Base-by-base conservation (phyloP, 2,888 invertebrate genomes). In the Eudemis profundana region DNA sequence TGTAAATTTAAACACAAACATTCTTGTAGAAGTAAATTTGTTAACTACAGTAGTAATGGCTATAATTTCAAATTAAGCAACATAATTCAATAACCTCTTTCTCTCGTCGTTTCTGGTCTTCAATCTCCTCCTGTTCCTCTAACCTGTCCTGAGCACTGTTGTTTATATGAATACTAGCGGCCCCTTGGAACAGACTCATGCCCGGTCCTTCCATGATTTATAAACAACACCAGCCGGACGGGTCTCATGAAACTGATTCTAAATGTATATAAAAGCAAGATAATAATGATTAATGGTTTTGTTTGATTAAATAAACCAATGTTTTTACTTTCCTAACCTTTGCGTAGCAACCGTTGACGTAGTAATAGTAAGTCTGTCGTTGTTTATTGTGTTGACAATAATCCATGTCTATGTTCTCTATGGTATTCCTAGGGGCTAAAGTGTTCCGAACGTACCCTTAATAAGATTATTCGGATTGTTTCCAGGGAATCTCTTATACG, bases 181-280 rank as follows among this genome's bases (percentile, higher is more conserved):
- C 93, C 67, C 94, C 95, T 88, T 95, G 94, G 78, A 96, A 95
- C 73, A 96, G 90, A 86, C 95, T 95, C 87, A 94, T 91, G 51
- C 95, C 95, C 51, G 95, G 95, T 21, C 90, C 93, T 74, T 94
- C 93, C 94, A 94, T 94, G 40, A 68, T 75, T 12, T 33, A 44
- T 7, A 17, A 56, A 10, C n/a, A 10, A 36, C 33, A 33, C n/a
- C 42, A 17, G 23, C 56, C 57, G 42, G 65, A 29, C 57, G 56
- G 42, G 36, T 46, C 23, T 51, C 57, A 64, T 51, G 17, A 44
- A 64, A 49, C 17, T 33, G 8, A 12, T 44, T 44, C 12, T 7
- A 23, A 12, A 44, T 49, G 1, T 47, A 29, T 38, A 2, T 23
- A 33, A 50, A 14, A 42, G 44, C 17, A 71, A 50, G 60, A 17